Evolutionary conservation across 2,888 invertebrate species (phyloP).

Genomic region (Atrina japonica): DNA sequence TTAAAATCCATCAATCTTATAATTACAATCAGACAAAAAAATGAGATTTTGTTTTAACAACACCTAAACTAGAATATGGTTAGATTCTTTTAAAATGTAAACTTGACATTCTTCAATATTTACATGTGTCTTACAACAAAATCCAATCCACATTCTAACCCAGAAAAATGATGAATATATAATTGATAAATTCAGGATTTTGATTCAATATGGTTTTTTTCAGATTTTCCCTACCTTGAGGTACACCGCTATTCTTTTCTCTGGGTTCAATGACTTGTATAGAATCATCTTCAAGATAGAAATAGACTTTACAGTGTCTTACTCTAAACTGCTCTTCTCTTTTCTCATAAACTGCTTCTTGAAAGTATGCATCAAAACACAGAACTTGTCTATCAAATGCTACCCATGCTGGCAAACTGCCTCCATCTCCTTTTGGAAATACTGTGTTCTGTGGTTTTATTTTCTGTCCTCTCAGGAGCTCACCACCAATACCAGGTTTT

Average conservation of each 20-base stretch:
- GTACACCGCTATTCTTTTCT: conserved; percentile 91
- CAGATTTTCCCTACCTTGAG: conserved; percentile 88
- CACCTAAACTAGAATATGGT: no score
- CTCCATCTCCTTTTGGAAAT: conserved; percentile 88
- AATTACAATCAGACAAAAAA: no score
- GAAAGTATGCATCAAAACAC: conserved; percentile 89
- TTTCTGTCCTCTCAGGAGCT: conserved; percentile 82
- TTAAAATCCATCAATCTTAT: no score
- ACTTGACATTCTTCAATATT: no score
- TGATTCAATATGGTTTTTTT: no score
- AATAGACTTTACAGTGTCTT: conserved; percentile 91
- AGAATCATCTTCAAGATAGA: conserved; percentile 94
- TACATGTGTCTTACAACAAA: no score
- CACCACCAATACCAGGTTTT: conserved; percentile 85
- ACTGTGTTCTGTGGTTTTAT: conserved; percentile 85
- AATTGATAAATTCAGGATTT: no score
- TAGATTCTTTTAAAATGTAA: no score
- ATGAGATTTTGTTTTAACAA: no score
- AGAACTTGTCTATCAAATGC: conserved; percentile 93
- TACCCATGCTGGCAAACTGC: conserved; percentile 91
- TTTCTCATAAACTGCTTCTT: conserved; percentile 90
- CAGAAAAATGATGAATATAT: no score
- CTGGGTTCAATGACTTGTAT: conserved; percentile 92
- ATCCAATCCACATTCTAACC: no score
- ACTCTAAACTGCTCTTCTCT: conserved; percentile 86